Percentiles rank a stretch among this genome's conserved stretches.
These are phyloP conservation scores for Corythaixoides concolor DNA, from an alignment of 2,113 vertebrate genomes.

Conservation along the genomic window DNA sequence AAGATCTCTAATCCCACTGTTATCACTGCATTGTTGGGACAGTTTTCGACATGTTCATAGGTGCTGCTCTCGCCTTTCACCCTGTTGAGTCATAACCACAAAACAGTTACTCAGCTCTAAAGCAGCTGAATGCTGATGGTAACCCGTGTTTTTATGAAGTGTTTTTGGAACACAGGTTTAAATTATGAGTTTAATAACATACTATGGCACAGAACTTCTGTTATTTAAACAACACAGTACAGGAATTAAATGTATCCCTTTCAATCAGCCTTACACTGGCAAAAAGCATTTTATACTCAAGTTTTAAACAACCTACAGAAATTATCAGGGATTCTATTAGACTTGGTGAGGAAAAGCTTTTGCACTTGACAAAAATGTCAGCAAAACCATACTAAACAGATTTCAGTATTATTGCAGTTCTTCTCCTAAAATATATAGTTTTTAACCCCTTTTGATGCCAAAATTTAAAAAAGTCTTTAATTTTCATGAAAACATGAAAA, in stretches of 20 bases:
- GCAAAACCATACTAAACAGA: neutral
- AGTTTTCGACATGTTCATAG: neutral
- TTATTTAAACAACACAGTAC: conserved; percentile 10
- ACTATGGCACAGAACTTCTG: conserved; percentile 21
- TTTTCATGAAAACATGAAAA: neutral
- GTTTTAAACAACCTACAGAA: conserved; percentile 23
- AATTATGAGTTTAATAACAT: conserved; percentile 52
- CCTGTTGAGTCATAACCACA: neutral
- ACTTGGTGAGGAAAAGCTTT: neutral
- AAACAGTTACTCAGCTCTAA: neutral
- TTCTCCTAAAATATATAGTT: neutral
- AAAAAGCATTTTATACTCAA: neutral
- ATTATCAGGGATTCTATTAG: neutral
- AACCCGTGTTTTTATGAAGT: neutral
- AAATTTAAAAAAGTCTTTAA: neutral
- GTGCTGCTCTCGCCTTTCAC: conserved; percentile 4
- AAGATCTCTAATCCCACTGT: neutral
- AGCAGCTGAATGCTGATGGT: conserved; percentile 14
- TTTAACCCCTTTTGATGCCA: neutral
- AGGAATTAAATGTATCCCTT: neutral
- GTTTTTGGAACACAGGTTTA: conserved; percentile 23
- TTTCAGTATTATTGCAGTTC: neutral
- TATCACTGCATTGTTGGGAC: neutral
- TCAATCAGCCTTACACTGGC: neutral
- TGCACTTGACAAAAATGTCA: neutral